Conservation (phyloP, 2,797 vertebrate genomes). For the Atherinosoma microstoma region DNA sequence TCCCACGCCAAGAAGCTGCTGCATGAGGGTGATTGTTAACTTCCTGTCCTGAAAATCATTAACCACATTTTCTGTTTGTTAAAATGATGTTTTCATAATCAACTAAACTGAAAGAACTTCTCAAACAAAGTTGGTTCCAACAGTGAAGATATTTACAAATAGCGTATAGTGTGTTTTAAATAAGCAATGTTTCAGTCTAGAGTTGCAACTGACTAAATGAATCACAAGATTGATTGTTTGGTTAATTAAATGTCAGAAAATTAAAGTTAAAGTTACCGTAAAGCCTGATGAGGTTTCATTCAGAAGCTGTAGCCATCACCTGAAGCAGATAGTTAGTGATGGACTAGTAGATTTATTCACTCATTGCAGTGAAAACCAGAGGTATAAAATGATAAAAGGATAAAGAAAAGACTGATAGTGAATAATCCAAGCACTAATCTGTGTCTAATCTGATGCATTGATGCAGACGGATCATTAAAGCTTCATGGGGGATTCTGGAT, state of each 20-base stretch:
- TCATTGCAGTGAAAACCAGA: too few relatives aligned
- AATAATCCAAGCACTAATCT: not conserved
- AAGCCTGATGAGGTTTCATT: too few relatives aligned
- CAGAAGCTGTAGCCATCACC: too few relatives aligned
- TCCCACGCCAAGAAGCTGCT: slow-evolving; percentile 97
- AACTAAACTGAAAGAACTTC: not conserved
- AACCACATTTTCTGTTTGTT: slow-evolving; percentile 4
- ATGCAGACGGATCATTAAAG: not conserved
- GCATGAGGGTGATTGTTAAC: slow-evolving; percentile 87
- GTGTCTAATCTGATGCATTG: not conserved
- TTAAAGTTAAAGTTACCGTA: not conserved
- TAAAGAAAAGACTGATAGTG: not conserved
- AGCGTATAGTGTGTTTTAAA: too few relatives aligned
- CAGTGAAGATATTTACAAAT: not conserved
- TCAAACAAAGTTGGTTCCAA: not conserved
- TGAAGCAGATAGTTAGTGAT: too few relatives aligned
- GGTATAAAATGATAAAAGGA: too few relatives aligned
- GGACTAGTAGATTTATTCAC: too few relatives aligned
- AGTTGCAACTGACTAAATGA: not conserved
- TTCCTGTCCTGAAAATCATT: slow-evolving; percentile 2
- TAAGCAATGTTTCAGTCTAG: too few relatives aligned
- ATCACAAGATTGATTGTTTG: not conserved
- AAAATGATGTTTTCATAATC: not conserved
- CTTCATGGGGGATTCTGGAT: not conserved
- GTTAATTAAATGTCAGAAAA: not conserved